Base-by-base conservation (phyloP, 2,113 vertebrate species). In the Chloebia gouldiae region DNA sequence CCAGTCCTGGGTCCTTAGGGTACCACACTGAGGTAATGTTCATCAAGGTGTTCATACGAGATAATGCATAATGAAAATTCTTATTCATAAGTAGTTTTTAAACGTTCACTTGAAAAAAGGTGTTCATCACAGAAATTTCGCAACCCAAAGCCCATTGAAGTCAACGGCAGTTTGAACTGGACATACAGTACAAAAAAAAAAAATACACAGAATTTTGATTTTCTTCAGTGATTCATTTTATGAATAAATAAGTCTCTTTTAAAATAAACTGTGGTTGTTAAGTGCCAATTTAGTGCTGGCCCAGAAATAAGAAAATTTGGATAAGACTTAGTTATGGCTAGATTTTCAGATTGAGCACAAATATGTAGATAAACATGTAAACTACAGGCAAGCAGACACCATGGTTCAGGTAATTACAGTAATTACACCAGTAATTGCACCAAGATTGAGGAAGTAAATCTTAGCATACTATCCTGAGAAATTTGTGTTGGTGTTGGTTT, bases 401-500 rank as follows among this genome's bases (percentile, higher is more conserved):
- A 30, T 27, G 37, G 54, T 21, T 78, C 11, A 37, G 16, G 8
- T 39, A 39, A 39, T 8, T 39, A 39, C 39, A 39, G 39, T 39
- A 39, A 39, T 39, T 39, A 39, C 15, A 71, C 9, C 15, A 59
- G 13, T 42, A 90, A 40, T 23, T 61, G 8, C 6, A 73, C 18
- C 33, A 54, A n/a, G 15, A n/a, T 1, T 82, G 27, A 50, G 78
- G 12, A 35, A 35, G 2, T 25, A 59, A 60, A 39, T 44, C 7
- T 56, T 56, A 50, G 7, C 2, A 6, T 56, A 70, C 4, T 40
- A 9, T 27, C n/a, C 14, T 49, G 21, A 91, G n/a, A 91, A 88
- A 61, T 76, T 44, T 31, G 15, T 2, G 2, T 49, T 63, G 40
- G 14, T 2, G 0, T 13, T 49, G 11, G 3, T 17, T 22, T 7